Percentiles rank a stretch among this genome's conserved stretches.
Evolutionary conservation across 2,797 vertebrate genomes (phyloP).

Genomic region (Onychomys leucogaster): DNA sequence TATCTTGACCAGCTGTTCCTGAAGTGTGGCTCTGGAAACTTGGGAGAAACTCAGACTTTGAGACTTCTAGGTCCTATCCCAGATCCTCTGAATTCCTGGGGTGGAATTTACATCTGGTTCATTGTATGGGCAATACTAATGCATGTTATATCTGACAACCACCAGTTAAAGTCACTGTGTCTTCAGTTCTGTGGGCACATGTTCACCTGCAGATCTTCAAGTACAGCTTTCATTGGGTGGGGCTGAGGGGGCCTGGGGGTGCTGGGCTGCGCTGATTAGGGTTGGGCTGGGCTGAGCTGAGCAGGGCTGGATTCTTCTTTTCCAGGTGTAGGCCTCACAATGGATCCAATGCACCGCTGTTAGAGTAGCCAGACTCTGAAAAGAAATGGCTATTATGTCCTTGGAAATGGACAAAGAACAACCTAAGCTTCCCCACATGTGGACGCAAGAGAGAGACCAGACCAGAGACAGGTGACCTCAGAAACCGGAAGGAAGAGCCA

Average conservation of each 20-base stretch:
- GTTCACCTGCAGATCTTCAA: constrained; percentile 6
- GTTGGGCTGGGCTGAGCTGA: background rate
- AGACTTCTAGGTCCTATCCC: background rate
- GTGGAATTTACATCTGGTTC: background rate
- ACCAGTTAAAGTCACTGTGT: background rate
- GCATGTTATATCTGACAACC: background rate
- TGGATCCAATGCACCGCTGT: background rate
- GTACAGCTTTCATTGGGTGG: background rate
- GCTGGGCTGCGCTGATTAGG: background rate
- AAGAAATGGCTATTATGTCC: background rate
- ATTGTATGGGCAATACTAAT: background rate
- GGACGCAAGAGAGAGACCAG: background rate
- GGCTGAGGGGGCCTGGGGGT: background rate
- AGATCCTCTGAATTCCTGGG: background rate
- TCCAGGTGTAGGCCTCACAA: background rate
- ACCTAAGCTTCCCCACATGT: background rate
- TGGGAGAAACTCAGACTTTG: background rate
- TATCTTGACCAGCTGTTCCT: background rate
- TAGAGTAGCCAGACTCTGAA: background rate
- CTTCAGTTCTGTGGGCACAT: background rate
- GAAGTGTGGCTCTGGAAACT: background rate
- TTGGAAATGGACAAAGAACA: background rate
- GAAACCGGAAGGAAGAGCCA: background rate
- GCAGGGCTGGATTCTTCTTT: background rate
- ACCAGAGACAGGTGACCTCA: background rate